phyloP scores from a whole-genome alignment of 2,888 invertebrate genomes.

The Lithophane ornitopus region DNA sequence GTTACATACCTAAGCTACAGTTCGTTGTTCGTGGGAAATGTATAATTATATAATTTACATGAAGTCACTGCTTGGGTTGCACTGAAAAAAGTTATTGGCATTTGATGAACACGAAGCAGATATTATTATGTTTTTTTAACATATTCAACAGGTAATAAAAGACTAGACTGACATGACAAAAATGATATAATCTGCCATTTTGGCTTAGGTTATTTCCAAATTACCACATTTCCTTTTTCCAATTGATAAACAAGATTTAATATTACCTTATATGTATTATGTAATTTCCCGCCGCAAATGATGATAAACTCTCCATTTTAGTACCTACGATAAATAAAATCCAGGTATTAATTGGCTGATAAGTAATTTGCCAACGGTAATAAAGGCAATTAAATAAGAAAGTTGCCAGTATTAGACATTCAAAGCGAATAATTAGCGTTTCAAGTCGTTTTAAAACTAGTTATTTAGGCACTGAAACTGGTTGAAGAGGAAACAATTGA shows the following conservation, averaged over 20 bases:
- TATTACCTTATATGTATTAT: constrained; percentile 56
- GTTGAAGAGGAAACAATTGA: constrained; percentile 67
- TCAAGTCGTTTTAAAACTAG: constrained; percentile 63
- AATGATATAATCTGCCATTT: neutral
- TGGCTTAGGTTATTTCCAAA: neutral
- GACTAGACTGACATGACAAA: neutral
- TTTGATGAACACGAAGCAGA: neutral
- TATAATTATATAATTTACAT: neutral
- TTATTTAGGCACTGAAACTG: constrained; percentile 57
- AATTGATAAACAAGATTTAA: constrained; percentile 39
- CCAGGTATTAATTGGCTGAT: constrained; percentile 65
- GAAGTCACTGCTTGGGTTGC: neutral
- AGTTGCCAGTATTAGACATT: constrained; percentile 67
- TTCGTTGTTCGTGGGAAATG: neutral
- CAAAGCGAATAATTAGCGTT: constrained; percentile 69
- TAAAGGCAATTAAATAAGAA: constrained; percentile 58
- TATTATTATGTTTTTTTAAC: too few relatives aligned
- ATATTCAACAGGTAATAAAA: neutral
- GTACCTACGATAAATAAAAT: constrained; percentile 55
- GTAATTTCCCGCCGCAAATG: constrained; percentile 55
- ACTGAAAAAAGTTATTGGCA: neutral
- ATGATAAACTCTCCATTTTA: constrained; percentile 51
- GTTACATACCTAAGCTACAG: neutral
- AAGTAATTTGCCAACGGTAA: constrained; percentile 12
- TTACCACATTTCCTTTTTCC: neutral